Conservation (phyloP, 2,113 vertebrate genomes). For the Myotis brandtii region DNA sequence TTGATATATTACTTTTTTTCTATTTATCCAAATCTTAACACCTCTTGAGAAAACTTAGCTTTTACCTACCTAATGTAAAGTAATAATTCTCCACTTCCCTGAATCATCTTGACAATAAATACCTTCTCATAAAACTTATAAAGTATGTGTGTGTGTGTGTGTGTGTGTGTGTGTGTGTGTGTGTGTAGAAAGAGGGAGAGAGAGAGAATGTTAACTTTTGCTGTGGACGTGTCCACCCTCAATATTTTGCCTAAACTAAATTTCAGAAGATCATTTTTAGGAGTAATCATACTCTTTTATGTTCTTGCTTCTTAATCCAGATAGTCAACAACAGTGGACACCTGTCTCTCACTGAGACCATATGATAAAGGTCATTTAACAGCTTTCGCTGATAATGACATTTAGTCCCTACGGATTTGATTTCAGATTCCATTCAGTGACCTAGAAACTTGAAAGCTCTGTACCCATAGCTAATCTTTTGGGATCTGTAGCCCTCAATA, state of each 20-base stretch:
- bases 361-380: constrained; percentile 64
- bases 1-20: not conserved
- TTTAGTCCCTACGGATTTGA: constrained; percentile 19
- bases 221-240: not conserved
- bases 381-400: constrained; percentile 38
- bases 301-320: constrained; percentile 57
- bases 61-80: not conserved
- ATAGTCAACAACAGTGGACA: constrained; percentile 64
- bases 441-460: constrained; percentile 68
- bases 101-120: constrained; percentile 11
- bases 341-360: constrained; percentile 56
- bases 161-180: not conserved
- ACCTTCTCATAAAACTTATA: not conserved
- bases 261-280: constrained; percentile 40
- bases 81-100: not conserved
- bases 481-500: constrained; percentile 24
- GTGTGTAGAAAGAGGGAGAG: not conserved
- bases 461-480: constrained; percentile 58
- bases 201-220: constrained; percentile 28
- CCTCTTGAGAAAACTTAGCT: not conserved
- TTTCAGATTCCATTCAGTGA: constrained; percentile 68
- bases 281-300: constrained; percentile 46
- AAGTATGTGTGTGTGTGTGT: too few species aligned
- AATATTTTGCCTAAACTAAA: constrained; percentile 40
- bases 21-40: not conserved